Evolutionary conservation across 2,888 invertebrate species (phyloP).

Genomic region (Caenorhabditis plicata): DNA sequence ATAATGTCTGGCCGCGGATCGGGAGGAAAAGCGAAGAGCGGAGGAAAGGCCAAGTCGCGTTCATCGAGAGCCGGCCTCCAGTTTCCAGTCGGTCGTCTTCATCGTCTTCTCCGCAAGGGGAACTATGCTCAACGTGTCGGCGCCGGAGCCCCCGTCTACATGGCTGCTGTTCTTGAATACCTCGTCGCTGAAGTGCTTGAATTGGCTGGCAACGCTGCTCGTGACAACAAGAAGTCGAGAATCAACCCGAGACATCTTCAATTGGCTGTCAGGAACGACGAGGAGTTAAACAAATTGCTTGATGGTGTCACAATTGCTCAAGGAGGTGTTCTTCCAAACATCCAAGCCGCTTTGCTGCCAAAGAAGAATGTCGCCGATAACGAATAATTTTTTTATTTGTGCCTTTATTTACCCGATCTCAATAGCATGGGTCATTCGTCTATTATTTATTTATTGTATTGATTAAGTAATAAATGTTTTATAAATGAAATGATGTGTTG

Average conservation of each 20-base stretch:
- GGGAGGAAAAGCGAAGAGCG: slow-evolving; percentile 59
- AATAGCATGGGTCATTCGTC: too few relatives aligned
- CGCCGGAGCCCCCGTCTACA: slow-evolving; percentile 61
- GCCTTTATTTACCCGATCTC: too few relatives aligned
- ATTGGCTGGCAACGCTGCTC: slow-evolving; percentile 66
- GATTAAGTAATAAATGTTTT: too few relatives aligned
- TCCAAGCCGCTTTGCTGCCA: slow-evolving; percentile 63
- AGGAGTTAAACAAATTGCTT: slow-evolving; percentile 49
- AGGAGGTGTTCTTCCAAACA: slow-evolving; percentile 76
- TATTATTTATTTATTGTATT: too few relatives aligned
- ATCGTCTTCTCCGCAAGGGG: slow-evolving; percentile 60
- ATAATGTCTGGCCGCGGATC: slow-evolving; percentile 79
- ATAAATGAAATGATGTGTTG: too few relatives aligned
- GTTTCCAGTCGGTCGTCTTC: slow-evolving; percentile 64
- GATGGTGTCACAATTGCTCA: slow-evolving; percentile 79
- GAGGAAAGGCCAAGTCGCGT: slow-evolving; percentile 54
- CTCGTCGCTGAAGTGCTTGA: slow-evolving; percentile 60
- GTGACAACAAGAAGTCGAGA: slow-evolving; percentile 69
- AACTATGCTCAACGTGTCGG: slow-evolving; percentile 62
- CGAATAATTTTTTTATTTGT: slow-evolving; percentile 32
- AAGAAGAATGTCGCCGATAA: slow-evolving; percentile 60
- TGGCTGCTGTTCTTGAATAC: slow-evolving; percentile 61
- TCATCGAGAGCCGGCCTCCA: slow-evolving; percentile 64
- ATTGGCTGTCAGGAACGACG: slow-evolving; percentile 37
- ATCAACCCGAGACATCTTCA: slow-evolving; percentile 60